Conservation (phyloP, 2,797 vertebrate genomes). For the Neomorphus geoffroyi region DNA sequence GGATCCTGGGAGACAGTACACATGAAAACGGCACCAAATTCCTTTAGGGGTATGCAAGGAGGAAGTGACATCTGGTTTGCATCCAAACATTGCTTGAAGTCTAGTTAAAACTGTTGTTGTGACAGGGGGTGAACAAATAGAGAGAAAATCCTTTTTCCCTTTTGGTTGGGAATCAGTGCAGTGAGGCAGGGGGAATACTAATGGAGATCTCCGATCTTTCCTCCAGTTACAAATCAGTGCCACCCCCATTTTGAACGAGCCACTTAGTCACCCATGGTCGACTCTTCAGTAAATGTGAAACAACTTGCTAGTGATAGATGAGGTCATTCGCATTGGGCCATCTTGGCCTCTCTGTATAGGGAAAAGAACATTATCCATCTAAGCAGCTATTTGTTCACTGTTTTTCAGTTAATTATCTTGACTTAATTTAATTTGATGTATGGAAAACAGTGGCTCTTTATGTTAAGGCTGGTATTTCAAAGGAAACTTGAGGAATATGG, state of each 20-base stretch:
- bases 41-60: constrained; percentile 35
- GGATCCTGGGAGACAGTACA: constrained; percentile 34
- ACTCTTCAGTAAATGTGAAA: constrained; percentile 6
- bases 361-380: not conserved
- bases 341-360: not conserved
- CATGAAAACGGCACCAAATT: constrained; percentile 50
- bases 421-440: not conserved
- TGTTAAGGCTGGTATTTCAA: not conserved
- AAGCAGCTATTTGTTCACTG: not conserved
- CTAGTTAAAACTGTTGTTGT: constrained; percentile 29
- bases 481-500: not conserved
- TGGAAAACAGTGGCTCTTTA: not conserved
- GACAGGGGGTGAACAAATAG: constrained; percentile 1
- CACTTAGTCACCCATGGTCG: not conserved
- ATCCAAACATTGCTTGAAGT: constrained; percentile 44
- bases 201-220: constrained; percentile 29
- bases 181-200: not conserved
- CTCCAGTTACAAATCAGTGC: not conserved
- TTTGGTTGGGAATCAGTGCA: not conserved
- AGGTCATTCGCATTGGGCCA: not conserved
- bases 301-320: not conserved
- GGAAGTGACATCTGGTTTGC: constrained; percentile 58
- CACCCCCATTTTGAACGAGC: not conserved
- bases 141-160: not conserved
- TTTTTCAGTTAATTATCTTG: not conserved